phyloP scores from a whole-genome alignment of 2,888 invertebrate genomes.

The Caenorhabditis drosophilae region DNA sequence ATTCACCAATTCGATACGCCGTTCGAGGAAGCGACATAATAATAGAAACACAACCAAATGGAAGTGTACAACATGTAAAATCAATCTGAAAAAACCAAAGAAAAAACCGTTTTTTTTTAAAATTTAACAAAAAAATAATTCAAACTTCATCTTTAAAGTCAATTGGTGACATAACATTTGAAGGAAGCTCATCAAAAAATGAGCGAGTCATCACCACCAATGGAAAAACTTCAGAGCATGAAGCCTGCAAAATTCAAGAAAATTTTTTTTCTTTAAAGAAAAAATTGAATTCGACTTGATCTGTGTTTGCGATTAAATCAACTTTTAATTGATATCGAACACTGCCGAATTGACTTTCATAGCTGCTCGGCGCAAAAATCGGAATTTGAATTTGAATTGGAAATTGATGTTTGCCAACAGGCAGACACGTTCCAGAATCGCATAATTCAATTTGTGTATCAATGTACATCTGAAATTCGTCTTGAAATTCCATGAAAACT shows the following conservation, averaged over 20 bases:
- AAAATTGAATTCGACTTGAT: no score
- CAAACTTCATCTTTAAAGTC: slow-evolving; percentile 59
- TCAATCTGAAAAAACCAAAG: slow-evolving; percentile 49
- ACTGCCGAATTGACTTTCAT: slow-evolving; percentile 65
- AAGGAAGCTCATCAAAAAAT: slow-evolving; percentile 64
- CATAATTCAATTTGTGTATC: slow-evolving; percentile 49
- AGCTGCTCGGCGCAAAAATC: slow-evolving; percentile 55
- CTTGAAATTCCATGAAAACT: not conserved
- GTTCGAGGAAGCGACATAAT: slow-evolving; percentile 60
- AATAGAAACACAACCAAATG: slow-evolving; percentile 65
- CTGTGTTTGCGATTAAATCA: slow-evolving; percentile 55
- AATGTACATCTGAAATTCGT: slow-evolving; percentile 47
- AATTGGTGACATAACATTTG: slow-evolving; percentile 60
- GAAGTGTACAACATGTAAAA: slow-evolving; percentile 66
- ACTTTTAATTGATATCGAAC: slow-evolving; percentile 64
- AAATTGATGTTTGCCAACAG: slow-evolving; percentile 64
- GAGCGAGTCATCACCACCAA: slow-evolving; percentile 63
- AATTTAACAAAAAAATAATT: not conserved
- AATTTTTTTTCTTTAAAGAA: no score
- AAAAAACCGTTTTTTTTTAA: not conserved
- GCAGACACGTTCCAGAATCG: slow-evolving; percentile 44
- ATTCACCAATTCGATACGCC: slow-evolving; percentile 63
- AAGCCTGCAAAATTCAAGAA: slow-evolving; percentile 45
- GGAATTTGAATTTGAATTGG: slow-evolving; percentile 61
- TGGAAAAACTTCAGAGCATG: slow-evolving; percentile 62